Percentiles rank a stretch among this genome's conserved stretches.
Evolutionary conservation across 2,113 vertebrate species (phyloP).

Genomic region (Zeus faber): DNA sequence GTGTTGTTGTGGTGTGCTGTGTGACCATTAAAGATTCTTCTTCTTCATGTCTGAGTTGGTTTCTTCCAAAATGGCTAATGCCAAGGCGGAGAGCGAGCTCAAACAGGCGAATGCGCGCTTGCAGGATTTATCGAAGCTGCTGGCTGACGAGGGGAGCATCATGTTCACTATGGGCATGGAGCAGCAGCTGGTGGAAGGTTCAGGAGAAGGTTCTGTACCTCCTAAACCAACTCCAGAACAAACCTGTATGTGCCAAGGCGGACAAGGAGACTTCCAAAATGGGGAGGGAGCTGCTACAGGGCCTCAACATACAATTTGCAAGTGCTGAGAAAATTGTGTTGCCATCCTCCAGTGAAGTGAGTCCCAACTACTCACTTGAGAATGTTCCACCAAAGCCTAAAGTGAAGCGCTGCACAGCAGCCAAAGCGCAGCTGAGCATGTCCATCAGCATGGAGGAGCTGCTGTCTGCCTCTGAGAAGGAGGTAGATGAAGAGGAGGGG

Average conservation of each 20-base stretch:
- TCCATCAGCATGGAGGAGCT: conserved; percentile 74
- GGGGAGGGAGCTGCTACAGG: conserved; percentile 80
- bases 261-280: conserved; percentile 64
- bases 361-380: conserved; percentile 83
- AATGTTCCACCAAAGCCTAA: conserved; percentile 88
- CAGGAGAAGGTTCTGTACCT: conserved; percentile 93
- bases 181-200: conserved; percentile 79
- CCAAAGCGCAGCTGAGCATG: conserved; percentile 57
- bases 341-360: conserved; percentile 19
- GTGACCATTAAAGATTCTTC: too few relatives aligned
- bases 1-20: too few relatives aligned
- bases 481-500: conserved; percentile 75
- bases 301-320: conserved; percentile 79
- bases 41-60: conserved; percentile 90
- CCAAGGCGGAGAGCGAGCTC: conserved; percentile 83
- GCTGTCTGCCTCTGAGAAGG: conserved; percentile 70
- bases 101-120: conserved; percentile 78
- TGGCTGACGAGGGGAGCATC: conserved; percentile 81
- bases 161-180: conserved; percentile 80
- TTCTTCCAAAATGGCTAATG: conserved; percentile 80
- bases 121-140: conserved; percentile 81
- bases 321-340: conserved; percentile 75
- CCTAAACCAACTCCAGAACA: conserved; percentile 84
- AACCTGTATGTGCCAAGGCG: conserved; percentile 62
- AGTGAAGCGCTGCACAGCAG: conserved; percentile 71